These are phyloP conservation scores for Anas platyrhynchos DNA, from an alignment of 2,113 vertebrate species.

Conservation along the genomic window DNA sequence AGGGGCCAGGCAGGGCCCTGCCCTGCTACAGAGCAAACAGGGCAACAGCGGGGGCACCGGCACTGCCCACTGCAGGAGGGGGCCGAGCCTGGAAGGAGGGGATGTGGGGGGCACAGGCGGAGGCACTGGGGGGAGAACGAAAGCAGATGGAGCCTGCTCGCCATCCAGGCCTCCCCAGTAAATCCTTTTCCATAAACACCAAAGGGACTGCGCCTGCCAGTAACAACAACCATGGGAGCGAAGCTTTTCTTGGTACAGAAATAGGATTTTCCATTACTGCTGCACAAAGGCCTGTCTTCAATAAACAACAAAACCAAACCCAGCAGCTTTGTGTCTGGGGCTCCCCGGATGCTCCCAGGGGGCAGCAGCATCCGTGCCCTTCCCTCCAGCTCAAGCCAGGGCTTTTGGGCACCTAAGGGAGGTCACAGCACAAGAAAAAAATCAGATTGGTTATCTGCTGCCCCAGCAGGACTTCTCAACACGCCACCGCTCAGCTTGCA, in stretches of 20 bases:
- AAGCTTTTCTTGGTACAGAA: slow-evolving; percentile 45
- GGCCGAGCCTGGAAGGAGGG: not conserved
- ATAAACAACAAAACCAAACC: slow-evolving; percentile 30
- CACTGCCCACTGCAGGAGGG: not conserved
- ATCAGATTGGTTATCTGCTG: not conserved
- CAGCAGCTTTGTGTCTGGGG: not conserved
- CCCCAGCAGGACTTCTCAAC: not conserved
- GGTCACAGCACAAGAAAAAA: not conserved
- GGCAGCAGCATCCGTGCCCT: not conserved
- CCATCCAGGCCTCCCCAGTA: slow-evolving; percentile 1
- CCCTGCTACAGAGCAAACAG: not conserved
- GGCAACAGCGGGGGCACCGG: not conserved
- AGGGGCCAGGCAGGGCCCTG: not conserved
- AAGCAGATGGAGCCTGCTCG: slow-evolving; percentile 21
- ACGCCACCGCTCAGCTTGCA: not conserved
- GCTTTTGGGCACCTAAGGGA: not conserved
- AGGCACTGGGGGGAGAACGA: not conserved
- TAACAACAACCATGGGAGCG: slow-evolving; percentile 33
- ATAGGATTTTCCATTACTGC: slow-evolving; percentile 57
- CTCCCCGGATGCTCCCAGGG: not conserved
- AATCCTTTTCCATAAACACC: slow-evolving; percentile 47
- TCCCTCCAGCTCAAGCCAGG: not conserved
- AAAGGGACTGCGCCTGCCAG: slow-evolving; percentile 26
- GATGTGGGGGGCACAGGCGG: not conserved
- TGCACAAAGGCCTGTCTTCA: slow-evolving; percentile 32